phyloP scores from a whole-genome alignment of 64 coral and sea anemone species.

The Acropora tenuis region DNA sequence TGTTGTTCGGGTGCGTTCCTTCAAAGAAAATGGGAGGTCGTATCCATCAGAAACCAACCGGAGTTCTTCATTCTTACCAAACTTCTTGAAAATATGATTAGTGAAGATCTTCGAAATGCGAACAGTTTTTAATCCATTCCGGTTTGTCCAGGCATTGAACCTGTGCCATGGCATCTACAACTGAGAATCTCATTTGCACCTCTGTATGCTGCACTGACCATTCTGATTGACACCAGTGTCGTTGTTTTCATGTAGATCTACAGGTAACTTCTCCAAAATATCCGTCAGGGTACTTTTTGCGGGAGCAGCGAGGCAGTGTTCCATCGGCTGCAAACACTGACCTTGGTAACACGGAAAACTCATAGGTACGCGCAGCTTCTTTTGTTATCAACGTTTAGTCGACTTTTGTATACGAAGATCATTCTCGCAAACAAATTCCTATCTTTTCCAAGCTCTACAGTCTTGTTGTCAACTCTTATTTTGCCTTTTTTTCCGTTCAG shows the following conservation, averaged over 20 bases:
- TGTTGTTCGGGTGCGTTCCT: neutral
- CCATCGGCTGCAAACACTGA: conserved; percentile 33
- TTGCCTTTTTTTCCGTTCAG: neutral
- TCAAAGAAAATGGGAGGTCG: conserved; percentile 22
- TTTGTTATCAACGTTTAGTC: conserved; percentile 7
- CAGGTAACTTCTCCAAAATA: conserved; percentile 21
- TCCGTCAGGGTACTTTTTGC: conserved; percentile 26
- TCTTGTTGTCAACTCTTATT: neutral
- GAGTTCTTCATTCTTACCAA: conserved; percentile 1
- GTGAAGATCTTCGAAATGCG: conserved; percentile 1
- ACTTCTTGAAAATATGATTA: conserved; percentile 17
- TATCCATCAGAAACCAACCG: conserved; percentile 55
- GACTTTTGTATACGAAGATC: conserved; percentile 2
- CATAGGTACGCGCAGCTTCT: conserved; percentile 15
- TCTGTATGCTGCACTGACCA: conserved; percentile 9
- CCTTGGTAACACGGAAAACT: conserved; percentile 23
- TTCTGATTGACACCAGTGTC: neutral
- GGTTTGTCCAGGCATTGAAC: conserved; percentile 26
- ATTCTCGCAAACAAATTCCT: conserved; percentile 20
- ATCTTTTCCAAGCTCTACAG: neutral
- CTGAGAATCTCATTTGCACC: neutral
- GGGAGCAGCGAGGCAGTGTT: conserved; percentile 12
- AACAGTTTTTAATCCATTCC: conserved; percentile 9
- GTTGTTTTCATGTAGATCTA: neutral
- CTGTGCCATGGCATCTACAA: conserved; percentile 26